Evolutionary conservation across 1,140 invertebrate genomes (phyloP), one percentile per base, ranked within the genome.

Genomic region (Oscheius sp.): DNA sequence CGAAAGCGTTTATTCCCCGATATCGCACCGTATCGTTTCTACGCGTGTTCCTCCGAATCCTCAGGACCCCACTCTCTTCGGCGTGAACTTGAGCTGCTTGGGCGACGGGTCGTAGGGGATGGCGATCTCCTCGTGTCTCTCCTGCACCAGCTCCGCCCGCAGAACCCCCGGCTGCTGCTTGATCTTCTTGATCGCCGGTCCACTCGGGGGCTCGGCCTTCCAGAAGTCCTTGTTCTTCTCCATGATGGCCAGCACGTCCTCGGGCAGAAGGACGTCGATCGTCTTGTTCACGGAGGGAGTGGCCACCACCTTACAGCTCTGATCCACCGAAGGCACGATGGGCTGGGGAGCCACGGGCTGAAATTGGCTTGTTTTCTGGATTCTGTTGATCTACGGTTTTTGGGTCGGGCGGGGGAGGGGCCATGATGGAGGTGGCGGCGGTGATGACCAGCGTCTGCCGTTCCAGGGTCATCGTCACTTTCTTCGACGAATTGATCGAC

Each of bases 221-320:
- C 29, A 31, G 64, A 66, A 45, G 49, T 13, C 64, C 64, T 66
- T 59, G 64, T 59, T 66, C 64, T 66, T 66, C 32, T 4, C 64
- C 38, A 15, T 63, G 36, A 66, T 66, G 28, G 31, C 64, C 18
- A 20, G 28, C 49, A 66, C 35, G 15, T 20, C 36, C 26, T 35
- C 64, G 10, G 38, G 38, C 38, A 42, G 38, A 10, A 10, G 38
- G 38, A n/a, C 38, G n/a, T 42, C 38, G 10, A 42, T 10, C 10
- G 10, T 42, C 10, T n/a, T 10, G 38, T 42, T 42, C 10, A 42
- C n/a, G 38, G 38, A n/a, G 38, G 38, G 10, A n/a, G 38, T 42
- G 10, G 38, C 38, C 38, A 10, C 38, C 38, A n/a, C n/a, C 38
- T 42, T 42, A n/a, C 10, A 10, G 38, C 10, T n/a, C 38, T 10